Conservation (phyloP, 2,888 invertebrate species). For the Drosophila multiciliata region DNA sequence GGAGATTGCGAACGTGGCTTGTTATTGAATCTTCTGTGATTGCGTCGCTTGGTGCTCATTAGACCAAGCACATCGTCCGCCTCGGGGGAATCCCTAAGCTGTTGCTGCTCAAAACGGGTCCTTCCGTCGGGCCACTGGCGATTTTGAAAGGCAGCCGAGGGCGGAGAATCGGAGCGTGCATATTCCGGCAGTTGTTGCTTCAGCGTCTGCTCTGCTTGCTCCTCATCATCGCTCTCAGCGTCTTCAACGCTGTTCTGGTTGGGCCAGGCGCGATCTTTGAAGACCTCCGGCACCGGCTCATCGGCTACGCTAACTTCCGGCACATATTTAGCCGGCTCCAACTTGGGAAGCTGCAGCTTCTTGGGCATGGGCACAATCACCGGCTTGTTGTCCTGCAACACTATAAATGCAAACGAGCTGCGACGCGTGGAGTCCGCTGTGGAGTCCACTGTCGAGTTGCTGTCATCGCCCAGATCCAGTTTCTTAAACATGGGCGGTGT, state of each 20-base stretch:
- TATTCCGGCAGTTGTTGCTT: conserved; percentile 62
- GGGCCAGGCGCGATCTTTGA: conserved; percentile 79
- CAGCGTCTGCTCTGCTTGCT: conserved; percentile 26
- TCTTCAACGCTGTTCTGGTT: conserved; percentile 53
- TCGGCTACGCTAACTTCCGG: conserved; percentile 54
- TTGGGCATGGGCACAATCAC: conserved; percentile 80
- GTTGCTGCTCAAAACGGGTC: conserved; percentile 62
- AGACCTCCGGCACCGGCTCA: conserved; percentile 71
- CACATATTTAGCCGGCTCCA: conserved; percentile 61
- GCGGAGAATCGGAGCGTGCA: conserved; percentile 69
- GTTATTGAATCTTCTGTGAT: conserved; percentile 19
- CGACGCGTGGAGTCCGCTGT: conserved; percentile 73
- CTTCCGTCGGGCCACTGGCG: conserved; percentile 82
- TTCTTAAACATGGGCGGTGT: conserved; percentile 80
- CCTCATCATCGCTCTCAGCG: conserved; percentile 49
- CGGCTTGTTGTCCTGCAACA: conserved; percentile 77
- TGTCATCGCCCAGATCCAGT: conserved; percentile 66
- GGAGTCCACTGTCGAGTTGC: conserved; percentile 52
- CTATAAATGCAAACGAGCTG: conserved; percentile 82
- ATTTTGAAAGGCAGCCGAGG: conserved; percentile 68
- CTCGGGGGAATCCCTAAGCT: conserved; percentile 40
- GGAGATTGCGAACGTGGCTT: conserved; percentile 77
- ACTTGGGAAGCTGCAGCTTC: conserved; percentile 72
- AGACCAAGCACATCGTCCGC: conserved; percentile 48
- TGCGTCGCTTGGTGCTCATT: conserved; percentile 26